These are phyloP conservation scores for Rhincodon typus DNA, from an alignment of 2,797 vertebrate species.

Conservation along the genomic window DNA sequence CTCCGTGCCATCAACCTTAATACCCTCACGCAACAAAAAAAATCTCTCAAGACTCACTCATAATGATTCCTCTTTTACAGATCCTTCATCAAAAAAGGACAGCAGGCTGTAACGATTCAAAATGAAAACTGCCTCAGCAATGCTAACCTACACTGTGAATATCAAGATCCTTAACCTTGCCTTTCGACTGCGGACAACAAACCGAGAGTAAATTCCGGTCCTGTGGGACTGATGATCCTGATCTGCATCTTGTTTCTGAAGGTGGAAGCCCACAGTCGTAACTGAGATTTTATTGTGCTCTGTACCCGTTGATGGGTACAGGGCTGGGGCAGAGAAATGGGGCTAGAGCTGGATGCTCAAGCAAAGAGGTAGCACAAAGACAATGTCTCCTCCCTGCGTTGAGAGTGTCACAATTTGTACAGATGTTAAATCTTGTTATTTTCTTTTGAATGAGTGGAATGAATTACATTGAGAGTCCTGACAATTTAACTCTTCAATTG, in stretches of 20 bases:
- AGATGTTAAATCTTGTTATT: background rate
- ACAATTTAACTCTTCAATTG: background rate
- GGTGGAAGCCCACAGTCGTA: background rate
- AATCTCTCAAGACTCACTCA: background rate
- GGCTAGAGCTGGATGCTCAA: too few relatives aligned
- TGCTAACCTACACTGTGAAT: too few relatives aligned
- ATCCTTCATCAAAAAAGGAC: background rate
- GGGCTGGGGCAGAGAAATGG: background rate
- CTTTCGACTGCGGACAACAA: background rate
- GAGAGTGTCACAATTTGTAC: background rate
- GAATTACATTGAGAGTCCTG: background rate
- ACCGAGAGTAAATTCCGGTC: background rate
- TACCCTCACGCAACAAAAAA: background rate
- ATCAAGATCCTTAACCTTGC: too few relatives aligned
- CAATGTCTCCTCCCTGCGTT: background rate
- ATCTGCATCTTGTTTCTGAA: too few relatives aligned
- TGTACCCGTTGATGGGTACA: background rate
- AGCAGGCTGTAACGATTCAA: background rate
- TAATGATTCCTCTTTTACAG: background rate
- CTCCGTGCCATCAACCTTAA: background rate
- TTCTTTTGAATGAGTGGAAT: background rate
- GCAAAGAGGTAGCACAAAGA: background rate
- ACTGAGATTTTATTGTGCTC: too few relatives aligned
- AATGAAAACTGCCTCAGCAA: background rate
- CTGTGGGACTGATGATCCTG: background rate